These are phyloP conservation scores for Malurus splendens DNA, from an alignment of 2,797 vertebrate species.

Conservation along the genomic window DNA sequence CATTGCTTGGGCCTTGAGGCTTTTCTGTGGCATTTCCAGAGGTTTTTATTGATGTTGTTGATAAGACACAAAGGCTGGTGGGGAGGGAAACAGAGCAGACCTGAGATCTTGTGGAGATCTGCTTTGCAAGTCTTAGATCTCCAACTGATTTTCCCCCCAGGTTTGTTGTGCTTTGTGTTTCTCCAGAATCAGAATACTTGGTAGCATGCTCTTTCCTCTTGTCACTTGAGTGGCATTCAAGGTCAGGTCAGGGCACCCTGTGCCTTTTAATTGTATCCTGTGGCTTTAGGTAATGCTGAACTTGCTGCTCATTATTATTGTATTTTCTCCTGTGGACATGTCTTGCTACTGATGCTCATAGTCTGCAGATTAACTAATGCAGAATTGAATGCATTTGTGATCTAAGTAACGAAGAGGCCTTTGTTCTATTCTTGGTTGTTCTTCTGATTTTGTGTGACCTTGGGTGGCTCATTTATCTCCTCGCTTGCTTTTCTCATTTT, in stretches of 20 bases:
- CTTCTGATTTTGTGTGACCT: constrained; percentile 39
- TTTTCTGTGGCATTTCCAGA: neutral
- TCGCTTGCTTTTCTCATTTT: constrained; percentile 14
- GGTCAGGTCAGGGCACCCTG: neutral
- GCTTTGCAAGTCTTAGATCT: neutral
- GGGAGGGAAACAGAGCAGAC: neutral
- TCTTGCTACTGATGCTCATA: constrained; percentile 5
- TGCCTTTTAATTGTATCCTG: constrained; percentile 21
- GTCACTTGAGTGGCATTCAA: neutral
- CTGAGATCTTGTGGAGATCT: neutral
- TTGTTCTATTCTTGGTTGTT: constrained; percentile 53
- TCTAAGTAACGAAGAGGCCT: constrained; percentile 40
- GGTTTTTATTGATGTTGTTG: neutral
- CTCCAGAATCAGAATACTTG: neutral
- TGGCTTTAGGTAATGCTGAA: constrained; percentile 36
- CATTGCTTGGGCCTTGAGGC: neutral
- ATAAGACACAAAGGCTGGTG: neutral
- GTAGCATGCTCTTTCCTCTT: neutral
- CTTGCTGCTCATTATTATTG: constrained; percentile 22
- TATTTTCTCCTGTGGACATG: constrained; percentile 32
- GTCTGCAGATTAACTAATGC: constrained; percentile 39
- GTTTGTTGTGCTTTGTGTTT: neutral
- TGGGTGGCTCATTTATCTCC: constrained; percentile 15
- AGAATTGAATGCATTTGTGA: constrained; percentile 34
- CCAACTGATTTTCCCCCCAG: neutral